Base-by-base conservation (phyloP, 1,140 invertebrate genomes). In the Drosophila sp. region DNA sequence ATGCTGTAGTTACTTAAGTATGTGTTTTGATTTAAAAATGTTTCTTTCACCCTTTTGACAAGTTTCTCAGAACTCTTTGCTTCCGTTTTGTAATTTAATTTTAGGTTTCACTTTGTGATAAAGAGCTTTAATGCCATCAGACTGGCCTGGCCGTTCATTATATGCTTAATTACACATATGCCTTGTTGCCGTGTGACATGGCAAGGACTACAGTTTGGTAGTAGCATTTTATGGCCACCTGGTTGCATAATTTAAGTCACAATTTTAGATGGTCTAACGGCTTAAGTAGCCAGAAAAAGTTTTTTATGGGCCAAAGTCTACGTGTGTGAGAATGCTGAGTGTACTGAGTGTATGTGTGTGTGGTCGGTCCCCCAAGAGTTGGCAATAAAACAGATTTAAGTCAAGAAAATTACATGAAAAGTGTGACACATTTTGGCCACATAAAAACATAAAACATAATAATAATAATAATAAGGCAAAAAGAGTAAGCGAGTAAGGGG, bases 321-420 rank as follows among this genome's bases (percentile, higher is more conserved):
- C 77, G 81, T 84, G 80, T 66, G 44, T 27, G 23, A 10, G 44
- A 27, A 27, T 50, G 17, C 17, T 50, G 6, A 27, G 50, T 40
- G 35, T 38, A 10, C 10, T 35, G 8, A 35, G 35, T 38, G 35
- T 38, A 8, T 11, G 35, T 11, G 5, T 38, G 35, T 38, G 10
- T 38, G 2, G 25, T 35, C 33, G 68, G 61, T 72, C 71, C 68
- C 71, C 54, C 44, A 58, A 35, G 41, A 10, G 65, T 54, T n/a
- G 70, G 74, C 83, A 83, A 87, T 86, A 87, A 86, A 87, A 89
- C 84, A 84, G 84, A 87, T 87, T 87, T 77, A 67, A 75, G 65
- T 79, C 47, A 70, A 70, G 72, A 64, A 69, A 83, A 89, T 83
- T 66, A 66, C 69, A 79, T 87, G 76, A 83, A 76, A 79, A 79